These are phyloP conservation scores for Ibycter americanus DNA, from an alignment of 2,797 vertebrate genomes.

Conservation along the genomic window DNA sequence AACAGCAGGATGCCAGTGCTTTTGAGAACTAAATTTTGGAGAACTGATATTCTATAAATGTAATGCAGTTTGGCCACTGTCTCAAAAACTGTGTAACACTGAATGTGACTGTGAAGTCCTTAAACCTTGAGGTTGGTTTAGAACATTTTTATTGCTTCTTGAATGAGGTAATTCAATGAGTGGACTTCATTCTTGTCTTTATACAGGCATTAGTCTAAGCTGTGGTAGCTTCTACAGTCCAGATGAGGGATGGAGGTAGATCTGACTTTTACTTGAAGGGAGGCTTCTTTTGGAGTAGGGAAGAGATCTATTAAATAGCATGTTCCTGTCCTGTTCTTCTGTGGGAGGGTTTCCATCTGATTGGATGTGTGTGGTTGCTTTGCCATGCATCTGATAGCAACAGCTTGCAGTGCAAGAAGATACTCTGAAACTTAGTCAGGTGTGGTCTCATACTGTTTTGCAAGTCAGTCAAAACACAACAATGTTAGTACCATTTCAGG, in stretches of 20 bases:
- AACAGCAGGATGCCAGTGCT: background rate
- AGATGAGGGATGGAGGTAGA: background rate
- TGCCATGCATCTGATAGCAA: background rate
- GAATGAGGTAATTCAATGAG: background rate
- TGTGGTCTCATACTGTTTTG: background rate
- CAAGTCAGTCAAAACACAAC: background rate
- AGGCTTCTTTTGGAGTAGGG: background rate
- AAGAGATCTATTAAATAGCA: background rate
- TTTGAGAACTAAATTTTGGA: background rate
- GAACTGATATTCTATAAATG: background rate
- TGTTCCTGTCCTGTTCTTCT: background rate
- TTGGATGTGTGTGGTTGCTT: background rate
- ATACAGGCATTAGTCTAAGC: background rate
- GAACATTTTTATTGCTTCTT: background rate
- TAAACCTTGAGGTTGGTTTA: background rate
- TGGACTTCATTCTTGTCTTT: background rate
- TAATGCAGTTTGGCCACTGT: background rate
- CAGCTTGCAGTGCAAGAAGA: background rate
- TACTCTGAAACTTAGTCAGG: background rate
- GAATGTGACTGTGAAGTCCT: background rate
- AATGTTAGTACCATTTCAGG: background rate
- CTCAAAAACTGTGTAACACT: background rate
- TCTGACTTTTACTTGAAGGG: background rate
- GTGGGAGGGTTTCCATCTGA: background rate
- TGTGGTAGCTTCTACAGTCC: background rate